Evolutionary conservation across 2,888 invertebrate species (phyloP), one percentile per base, ranked within the genome.

Genomic region (Anoncus sp.): DNA sequence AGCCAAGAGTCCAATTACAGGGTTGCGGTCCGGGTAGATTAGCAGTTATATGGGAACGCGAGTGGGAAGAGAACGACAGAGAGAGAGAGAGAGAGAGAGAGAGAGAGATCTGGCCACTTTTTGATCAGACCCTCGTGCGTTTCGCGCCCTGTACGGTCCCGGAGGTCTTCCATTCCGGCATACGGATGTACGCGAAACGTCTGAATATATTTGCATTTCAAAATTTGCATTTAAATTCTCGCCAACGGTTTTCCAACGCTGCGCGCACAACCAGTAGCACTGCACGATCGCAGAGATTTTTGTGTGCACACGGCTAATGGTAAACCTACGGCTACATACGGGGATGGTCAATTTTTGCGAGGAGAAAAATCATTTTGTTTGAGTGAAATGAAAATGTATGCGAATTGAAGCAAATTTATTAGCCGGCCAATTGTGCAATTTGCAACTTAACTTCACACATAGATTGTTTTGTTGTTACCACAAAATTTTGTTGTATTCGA

Each of bases 221-320:
- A 70, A 76, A 79, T 81, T 81, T 81, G 81, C 81, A 81, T 81
- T 81, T 79, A 81, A 79, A 81, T 81, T 72, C 75, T 65, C 60
- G 60, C 57, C 51, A 71, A 67, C 74, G 67, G 71, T 67, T 81
- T 79, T 72, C 49, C 67, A 38, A 12, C n/a, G n/a, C n/a, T n/a
- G n/a, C n/a, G n/a, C 10, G 38, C 5, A 31, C 38, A 4, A 51
- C 35, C 47, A 49, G 71, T 72, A 70, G 31, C 6, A 38, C 40
- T 57, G 49, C 18, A 14, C 35, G 57, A 60, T 38, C n/a, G n/a
- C 53, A 40, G 14, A 65, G 70, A 65, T 65, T 75, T 59, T 49
- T 65, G 49, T n/a, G 65, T 12, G 35, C 51, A 35, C 43, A 16
- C 43, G 22, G 38, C 7, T 20, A n/a, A 16, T 14, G n/a, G 57